phyloP scores from a whole-genome alignment of 2,888 invertebrate genomes.

The Hymenopus coronatus region DNA sequence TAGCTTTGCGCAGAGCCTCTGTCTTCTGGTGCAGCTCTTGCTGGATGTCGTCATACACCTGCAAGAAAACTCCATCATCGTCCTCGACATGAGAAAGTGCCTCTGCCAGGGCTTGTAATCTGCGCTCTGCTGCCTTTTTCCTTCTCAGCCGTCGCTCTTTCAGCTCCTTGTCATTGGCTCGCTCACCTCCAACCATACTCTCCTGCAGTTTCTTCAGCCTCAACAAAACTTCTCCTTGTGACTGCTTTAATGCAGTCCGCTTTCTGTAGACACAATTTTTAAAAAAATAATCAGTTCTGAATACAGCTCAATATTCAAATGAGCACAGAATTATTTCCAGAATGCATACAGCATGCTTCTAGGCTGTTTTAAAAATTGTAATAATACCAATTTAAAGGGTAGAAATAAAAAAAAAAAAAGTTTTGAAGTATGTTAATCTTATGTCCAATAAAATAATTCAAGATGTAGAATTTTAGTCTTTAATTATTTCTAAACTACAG shows the following conservation, averaged over 20 bases:
- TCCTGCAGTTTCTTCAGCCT: conserved; percentile 64
- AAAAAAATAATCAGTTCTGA: too few species aligned
- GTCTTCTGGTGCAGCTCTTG: conserved; percentile 72
- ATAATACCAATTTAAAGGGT: too few species aligned
- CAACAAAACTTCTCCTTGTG: conserved; percentile 50
- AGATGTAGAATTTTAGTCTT: too few species aligned
- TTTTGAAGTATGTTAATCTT: too few species aligned
- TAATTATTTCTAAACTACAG: too few species aligned
- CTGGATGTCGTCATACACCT: conserved; percentile 74
- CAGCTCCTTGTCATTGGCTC: conserved; percentile 66
- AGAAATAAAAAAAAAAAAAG: too few species aligned
- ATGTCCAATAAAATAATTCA: too few species aligned
- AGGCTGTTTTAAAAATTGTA: too few species aligned
- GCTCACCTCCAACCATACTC: conserved; percentile 77
- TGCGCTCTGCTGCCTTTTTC: conserved; percentile 66
- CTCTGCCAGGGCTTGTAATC: conserved; percentile 57
- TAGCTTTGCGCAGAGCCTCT: conserved; percentile 61
- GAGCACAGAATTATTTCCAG: too few species aligned
- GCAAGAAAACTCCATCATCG: conserved; percentile 69
- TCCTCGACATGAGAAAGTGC: conserved; percentile 61
- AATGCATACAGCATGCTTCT: too few species aligned
- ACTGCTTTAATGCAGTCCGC: conserved; percentile 37
- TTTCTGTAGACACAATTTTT: conserved; percentile 13
- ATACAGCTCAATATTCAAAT: too few species aligned
- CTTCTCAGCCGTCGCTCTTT: conserved; percentile 66